Evolutionary conservation across 2,888 invertebrate genomes (phyloP), one percentile per base, ranked within the genome.

Genomic region (Gisinianus flammeolus): DNA sequence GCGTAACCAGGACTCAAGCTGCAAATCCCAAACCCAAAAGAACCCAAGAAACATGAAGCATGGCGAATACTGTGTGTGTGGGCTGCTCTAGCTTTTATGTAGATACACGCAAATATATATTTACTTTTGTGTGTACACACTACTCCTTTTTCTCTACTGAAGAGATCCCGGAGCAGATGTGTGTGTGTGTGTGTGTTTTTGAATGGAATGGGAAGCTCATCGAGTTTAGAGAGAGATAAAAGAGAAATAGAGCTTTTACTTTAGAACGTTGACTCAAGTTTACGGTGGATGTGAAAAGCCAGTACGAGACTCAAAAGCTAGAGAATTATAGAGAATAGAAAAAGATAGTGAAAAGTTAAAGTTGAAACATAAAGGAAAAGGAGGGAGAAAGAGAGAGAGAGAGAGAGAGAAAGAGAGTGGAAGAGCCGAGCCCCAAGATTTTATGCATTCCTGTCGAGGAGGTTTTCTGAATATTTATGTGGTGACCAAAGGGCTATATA

Each of bases 391-490:
- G 19, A 44, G 16, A 44, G 44, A 44, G 19, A 44, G 44, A 44
- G 44, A 6, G 19, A 44, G 8, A 19, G 19, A 6, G 6, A 58
- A 58, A 22, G 10, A 19, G 1, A 58, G 26, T 12, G 19, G 19
- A 56, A 19, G 56, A 5, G n/a, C 5, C 56, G 5, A 26, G 58
- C 10, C 58, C 44, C 12, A 6, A 12, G n/a, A 12, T 52, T 72
- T 72, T 72, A 56, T 72, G 72, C 56, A 72, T 72, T 72, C 72
- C 30, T 72, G 72, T 72, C 72, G 31, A n/a, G 56, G 56, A 56
- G 30, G 52, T 56, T 72, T 72, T 72, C n/a, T 72, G 72, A 72
- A 72, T 72, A 72, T 72, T 72, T 72, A 72, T 72, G 72, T 22
- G 58, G 72, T 72, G 72, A 72, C 72, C 72, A 54, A 54, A 72